Base-by-base conservation (phyloP, 53 echinoderm and acorn worm genomes). In the Glandiceps talaboti region DNA sequence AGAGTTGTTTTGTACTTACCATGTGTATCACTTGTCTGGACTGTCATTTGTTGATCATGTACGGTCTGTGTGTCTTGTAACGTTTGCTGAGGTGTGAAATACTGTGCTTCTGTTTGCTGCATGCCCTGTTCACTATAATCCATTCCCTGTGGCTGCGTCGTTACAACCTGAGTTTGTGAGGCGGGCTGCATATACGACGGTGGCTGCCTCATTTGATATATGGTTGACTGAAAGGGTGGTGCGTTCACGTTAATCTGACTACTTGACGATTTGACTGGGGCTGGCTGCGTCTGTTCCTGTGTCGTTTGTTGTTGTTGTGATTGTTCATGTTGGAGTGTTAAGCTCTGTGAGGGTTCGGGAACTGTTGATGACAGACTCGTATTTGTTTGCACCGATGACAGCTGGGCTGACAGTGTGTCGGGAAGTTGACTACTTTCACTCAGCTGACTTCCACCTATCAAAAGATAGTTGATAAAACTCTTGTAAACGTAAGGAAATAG, bases 181-280 rank as follows among this genome's bases (percentile, higher is more conserved):
- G 28, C 29, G 26, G 0, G 30, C 30, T 32, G 83, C 83, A 76
- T 76, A 14, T 82, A 87, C 91, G 14, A 89, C 92, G 28, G 97
- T 91, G 0, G 97, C 64, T 93, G 83, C 80, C 87, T 81, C 29
- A 89, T 82, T 83, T 86, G 88, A 80, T 85, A 82, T 85, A 90
- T 92, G 31, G 27, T 78, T 12, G 79, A 78, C 89, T 97, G 97
- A 77, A 93, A 93, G 27, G 91, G 93, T 26, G 91, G 91, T 12
- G 97, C 97, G 33, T 90, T 91, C 73, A 92, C 97, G 74, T 97
- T 97, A 91, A 97, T 97, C 76, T 64, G 14, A 45, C 75, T 1
- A 77, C 76, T 45, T 77, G 77, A 79, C 81, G 75, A 28, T 72
- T 73, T 31, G 75, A 64, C 30, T 76, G 73, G 73, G 79, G 45